These are phyloP conservation scores for Synanthedon formicaeformis DNA, from an alignment of 2,888 invertebrate species.

Conservation along the genomic window DNA sequence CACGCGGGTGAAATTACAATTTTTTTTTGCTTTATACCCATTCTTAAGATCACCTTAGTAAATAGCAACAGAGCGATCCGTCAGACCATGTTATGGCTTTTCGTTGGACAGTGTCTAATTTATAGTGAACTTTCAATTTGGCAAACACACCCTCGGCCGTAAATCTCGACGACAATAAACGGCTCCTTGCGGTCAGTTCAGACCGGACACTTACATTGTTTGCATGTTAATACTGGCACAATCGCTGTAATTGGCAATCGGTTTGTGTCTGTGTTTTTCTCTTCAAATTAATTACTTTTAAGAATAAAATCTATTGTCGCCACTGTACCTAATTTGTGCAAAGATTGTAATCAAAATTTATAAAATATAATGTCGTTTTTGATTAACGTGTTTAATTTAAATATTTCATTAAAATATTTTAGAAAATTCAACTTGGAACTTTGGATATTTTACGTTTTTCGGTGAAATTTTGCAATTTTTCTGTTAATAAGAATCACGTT, in stretches of 20 bases:
- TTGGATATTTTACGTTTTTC: no score
- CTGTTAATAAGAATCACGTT: no score
- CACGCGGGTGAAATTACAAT: no score
- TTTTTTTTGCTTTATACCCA: no score
- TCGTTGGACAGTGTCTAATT: constrained; percentile 31
- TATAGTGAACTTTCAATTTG: constrained; percentile 66
- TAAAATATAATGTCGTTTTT: no score
- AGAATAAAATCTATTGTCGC: background rate
- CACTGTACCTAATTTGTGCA: background rate
- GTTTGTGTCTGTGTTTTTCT: background rate
- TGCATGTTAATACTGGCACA: background rate
- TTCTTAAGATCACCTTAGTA: no score
- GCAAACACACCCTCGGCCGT: constrained; percentile 47
- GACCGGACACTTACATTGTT: constrained; percentile 7
- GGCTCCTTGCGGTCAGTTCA: constrained; percentile 40
- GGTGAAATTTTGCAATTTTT: no score
- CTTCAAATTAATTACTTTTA: background rate
- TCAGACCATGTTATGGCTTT: constrained; percentile 1
- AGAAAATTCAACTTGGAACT: background rate
- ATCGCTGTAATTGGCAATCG: background rate
- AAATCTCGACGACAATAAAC: constrained; percentile 56
- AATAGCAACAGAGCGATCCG: background rate
- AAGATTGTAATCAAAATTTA: background rate
- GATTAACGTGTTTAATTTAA: background rate
- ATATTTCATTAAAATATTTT: background rate